These are phyloP conservation scores for Conger conger DNA, from an alignment of 2,113 vertebrate genomes.

Conservation along the genomic window DNA sequence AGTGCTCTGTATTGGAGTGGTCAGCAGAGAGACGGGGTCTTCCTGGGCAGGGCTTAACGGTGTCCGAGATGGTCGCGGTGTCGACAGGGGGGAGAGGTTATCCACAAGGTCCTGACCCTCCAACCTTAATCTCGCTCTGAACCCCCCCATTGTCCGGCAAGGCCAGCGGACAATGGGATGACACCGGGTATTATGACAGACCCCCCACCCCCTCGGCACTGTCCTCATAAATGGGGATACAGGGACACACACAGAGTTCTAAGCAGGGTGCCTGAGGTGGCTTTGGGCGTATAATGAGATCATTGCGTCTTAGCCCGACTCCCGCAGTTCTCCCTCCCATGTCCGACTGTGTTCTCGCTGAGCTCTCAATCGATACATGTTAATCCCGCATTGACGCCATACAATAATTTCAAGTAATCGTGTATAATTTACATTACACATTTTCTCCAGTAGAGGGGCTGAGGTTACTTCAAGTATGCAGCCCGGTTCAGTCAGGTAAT, in stretches of 20 bases:
- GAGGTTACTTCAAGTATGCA: not conserved
- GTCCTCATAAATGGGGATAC: constrained; percentile 24
- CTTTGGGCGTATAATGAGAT: constrained; percentile 31
- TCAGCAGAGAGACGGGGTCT: not conserved
- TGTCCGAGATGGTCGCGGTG: constrained; percentile 6
- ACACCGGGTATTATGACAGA: constrained; percentile 35
- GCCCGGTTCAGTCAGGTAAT: not conserved
- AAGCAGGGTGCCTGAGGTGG: constrained; percentile 25
- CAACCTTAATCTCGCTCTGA: constrained; percentile 27
- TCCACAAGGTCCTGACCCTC: constrained; percentile 32
- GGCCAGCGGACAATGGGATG: constrained; percentile 27
- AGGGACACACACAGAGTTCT: constrained; percentile 36
- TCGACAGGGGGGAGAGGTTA: constrained; percentile 13
- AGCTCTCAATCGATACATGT: not conserved
- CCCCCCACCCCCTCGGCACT: constrained; percentile 28
- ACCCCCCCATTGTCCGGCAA: constrained; percentile 23
- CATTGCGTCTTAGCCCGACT: constrained; percentile 9
- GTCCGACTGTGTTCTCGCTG: constrained; percentile 4
- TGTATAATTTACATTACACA: not conserved
- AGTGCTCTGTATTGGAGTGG: not conserved
- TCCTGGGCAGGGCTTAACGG: not conserved
- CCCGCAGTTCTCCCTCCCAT: not conserved
- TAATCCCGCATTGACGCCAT: not conserved
- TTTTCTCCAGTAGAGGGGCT: not conserved
- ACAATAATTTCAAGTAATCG: not conserved